Base-by-base conservation (phyloP, 2,113 vertebrate species). In the Amphilophus citrinellus region DNA sequence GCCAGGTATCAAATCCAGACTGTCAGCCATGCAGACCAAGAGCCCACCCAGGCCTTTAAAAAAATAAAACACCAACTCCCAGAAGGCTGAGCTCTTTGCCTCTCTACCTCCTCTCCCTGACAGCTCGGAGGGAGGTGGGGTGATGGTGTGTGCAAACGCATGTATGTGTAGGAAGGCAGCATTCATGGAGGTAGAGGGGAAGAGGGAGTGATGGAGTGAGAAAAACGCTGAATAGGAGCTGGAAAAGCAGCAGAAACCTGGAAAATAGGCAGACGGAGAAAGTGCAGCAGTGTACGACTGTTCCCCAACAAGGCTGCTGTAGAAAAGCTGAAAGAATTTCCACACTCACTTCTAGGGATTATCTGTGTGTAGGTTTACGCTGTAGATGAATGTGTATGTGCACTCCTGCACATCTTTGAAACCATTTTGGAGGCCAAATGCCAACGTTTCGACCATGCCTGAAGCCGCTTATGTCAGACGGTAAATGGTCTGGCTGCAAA, bases 1-100 rank as follows among this genome's bases (percentile, higher is more conserved):
- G 94, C 92, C 94, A 95, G 93, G 90, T 91, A 95, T 95, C 92
- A 94, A 87, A 92, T 84, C 85, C 81, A 80, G 87, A 82, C 90
- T 92, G 94, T 94, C 94, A 94, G 82, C 82, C 90, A 59, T 77
- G 88, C 87, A 88, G 85, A 91, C 87, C 92, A 39, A 50, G 60
- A 79, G 90, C 87, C 89, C 79, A 87, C 93, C 92, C 92, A 89
- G 90, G 85, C 79, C 87, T 87, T 91, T 15, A 85, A 80, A 83
- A 77, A 78, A 84, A 84, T 30, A 91, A 91, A 91, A 92, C 89
- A 83, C 76, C 81, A 92, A 91, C 57, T 95, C 94, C 93, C 94
- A 95, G 87, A 93, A 95, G 94, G 92, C 92, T 59, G 10, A 76
- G 91, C 86, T 88, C 81, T 77, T 58, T 57, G 82, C 88, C 77